A percentile compares a stretch with the other conserved stretches of the same genome.
phyloP scores from a whole-genome alignment of 2,113 vertebrate species.

The Ariopsis seemanni region DNA sequence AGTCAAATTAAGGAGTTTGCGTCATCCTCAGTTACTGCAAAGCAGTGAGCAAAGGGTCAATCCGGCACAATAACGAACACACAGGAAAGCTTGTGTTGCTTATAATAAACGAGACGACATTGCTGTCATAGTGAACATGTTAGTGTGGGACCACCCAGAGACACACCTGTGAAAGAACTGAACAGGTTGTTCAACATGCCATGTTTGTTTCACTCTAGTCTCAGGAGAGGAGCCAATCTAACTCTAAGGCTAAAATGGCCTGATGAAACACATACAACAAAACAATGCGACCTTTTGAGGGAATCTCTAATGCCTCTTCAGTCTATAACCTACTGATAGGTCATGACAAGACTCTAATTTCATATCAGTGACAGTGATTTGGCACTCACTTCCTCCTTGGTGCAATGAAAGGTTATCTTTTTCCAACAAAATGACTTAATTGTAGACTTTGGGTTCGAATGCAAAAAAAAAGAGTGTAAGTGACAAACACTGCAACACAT shows the following conservation, averaged over 20 bases:
- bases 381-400: neutral
- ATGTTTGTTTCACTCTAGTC: constrained; percentile 21
- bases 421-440: neutral
- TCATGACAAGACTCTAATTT: neutral
- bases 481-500: constrained; percentile 8
- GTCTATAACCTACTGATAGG: constrained; percentile 6
- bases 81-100: neutral
- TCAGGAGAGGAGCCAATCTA: neutral
- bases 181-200: constrained; percentile 62
- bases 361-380: constrained; percentile 8
- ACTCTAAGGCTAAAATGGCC: constrained; percentile 22
- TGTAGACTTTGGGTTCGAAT: neutral
- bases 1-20: neutral
- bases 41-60: neutral
- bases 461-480: neutral
- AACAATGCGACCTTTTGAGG: constrained; percentile 6
- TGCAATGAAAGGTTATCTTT: neutral
- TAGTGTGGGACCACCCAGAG: constrained; percentile 37
- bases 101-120: constrained; percentile 13
- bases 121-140: constrained; percentile 35
- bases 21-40: neutral
- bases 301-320: constrained; percentile 3
- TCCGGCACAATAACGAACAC: neutral
- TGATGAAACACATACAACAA: constrained; percentile 9
- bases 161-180: constrained; percentile 52